Evolutionary conservation across 2,797 vertebrate species (phyloP), one percentile per base, ranked within the genome.

Genomic region (Chaunax sp.): DNA sequence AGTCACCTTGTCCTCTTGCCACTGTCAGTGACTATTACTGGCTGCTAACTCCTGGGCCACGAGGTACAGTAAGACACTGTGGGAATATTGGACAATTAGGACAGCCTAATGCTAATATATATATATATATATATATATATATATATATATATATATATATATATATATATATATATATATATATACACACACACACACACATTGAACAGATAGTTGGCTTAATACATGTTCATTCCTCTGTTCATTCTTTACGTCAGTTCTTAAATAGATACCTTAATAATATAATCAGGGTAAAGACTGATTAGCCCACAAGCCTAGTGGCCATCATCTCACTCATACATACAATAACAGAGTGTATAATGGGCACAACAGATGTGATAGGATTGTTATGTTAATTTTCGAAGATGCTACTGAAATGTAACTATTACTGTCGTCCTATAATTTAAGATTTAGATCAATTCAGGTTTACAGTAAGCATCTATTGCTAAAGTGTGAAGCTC

Each of bases 221-320:
- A n/a, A 58, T 51, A 74, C 55, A 58, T 77, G 66, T 49, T 64
- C n/a, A 69, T 62, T 84, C 87, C 89, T 88, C 82, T 73, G 44
- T 43, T 43, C 43, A 68, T 72, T 80, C 72, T 64, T 69, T 44
- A 69, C 77, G 75, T 75, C 75, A 77, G 56, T 70, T 77, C 78
- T 61, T 83, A 82, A 80, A 77, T 69, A 71, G 66, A 72, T 64
- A 54, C 72, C 54, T 70, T 45, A 51, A 20, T 37, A 41, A 59
- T 76, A 61, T 83, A 92, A 90, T 76, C 57, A 87, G 88, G 87
- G 69, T 87, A 88, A 89, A 88, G 67, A 85, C 85, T 82, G 88
- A 92, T 92, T 85, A 92, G 53, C 82, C 74, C 25, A 72, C 57
- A 63, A 40, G 54, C 50, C 35, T 47, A 23, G 38, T 72, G 65